Conservation (phyloP, 2,888 invertebrate genomes). For the Loripinus fragilis region DNA sequence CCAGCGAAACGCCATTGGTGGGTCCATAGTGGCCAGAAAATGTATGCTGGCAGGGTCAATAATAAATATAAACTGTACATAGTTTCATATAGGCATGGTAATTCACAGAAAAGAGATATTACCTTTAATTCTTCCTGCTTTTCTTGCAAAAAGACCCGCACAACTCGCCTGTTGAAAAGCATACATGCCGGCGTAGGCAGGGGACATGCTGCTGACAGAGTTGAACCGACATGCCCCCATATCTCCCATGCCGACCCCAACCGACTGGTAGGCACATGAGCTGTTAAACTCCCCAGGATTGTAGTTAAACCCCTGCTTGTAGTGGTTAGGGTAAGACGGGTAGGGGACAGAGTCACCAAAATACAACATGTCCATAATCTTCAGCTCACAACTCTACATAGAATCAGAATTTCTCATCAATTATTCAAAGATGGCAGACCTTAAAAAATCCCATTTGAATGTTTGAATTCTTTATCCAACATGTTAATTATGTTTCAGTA, state of each 20-base stretch:
- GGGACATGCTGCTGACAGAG: constrained; percentile 63
- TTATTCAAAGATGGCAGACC: too few relatives aligned
- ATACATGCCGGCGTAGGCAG: constrained; percentile 68
- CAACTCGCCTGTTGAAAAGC: constrained; percentile 66
- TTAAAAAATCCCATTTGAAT: too few relatives aligned
- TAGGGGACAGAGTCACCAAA: constrained; percentile 69
- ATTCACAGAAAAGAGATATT: too few relatives aligned
- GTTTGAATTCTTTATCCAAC: too few relatives aligned
- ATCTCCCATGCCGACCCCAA: constrained; percentile 61
- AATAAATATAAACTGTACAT: too few relatives aligned
- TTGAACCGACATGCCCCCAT: constrained; percentile 66
- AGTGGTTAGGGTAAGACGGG: constrained; percentile 61
- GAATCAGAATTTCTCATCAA: too few relatives aligned
- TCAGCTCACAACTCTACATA: not conserved
- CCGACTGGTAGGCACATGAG: constrained; percentile 66
- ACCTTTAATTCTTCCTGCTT: constrained; percentile 70
- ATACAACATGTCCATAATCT: constrained; percentile 68
- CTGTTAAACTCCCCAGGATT: constrained; percentile 63
- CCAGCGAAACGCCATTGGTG: too few relatives aligned
- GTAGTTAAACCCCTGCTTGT: constrained; percentile 66
- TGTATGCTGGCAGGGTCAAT: too few relatives aligned
- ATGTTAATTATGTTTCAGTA: too few relatives aligned
- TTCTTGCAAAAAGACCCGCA: constrained; percentile 65
- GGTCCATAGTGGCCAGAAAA: too few relatives aligned
- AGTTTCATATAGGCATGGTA: too few relatives aligned